phyloP scores from a whole-genome alignment of 2,888 invertebrate species.

The Heliothis peltigera region DNA sequence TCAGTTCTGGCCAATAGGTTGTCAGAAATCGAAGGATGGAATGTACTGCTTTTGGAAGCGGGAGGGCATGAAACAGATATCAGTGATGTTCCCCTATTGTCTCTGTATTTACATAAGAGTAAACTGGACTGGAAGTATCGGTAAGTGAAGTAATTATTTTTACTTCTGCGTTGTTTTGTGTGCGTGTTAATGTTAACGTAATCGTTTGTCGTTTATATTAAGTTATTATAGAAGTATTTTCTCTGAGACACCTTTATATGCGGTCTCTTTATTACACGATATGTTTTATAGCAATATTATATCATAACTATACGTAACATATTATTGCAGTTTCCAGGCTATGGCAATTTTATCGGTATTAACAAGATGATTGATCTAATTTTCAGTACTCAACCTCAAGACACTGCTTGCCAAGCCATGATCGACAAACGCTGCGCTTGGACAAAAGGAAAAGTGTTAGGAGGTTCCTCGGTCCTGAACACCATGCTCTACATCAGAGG shows the following conservation, averaged over 20 bases:
- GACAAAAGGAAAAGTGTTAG: slow-evolving; percentile 97
- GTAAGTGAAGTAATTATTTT: slow-evolving; percentile 74
- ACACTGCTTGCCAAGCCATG: slow-evolving; percentile 96
- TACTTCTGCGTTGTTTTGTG: not conserved
- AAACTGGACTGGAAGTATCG: slow-evolving; percentile 97
- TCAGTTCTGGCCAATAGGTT: slow-evolving; percentile 95
- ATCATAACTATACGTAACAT: not conserved
- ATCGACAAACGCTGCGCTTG: slow-evolving; percentile 95
- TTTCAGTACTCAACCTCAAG: slow-evolving; percentile 94
- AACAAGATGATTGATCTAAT: not conserved
- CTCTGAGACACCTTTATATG: not conserved
- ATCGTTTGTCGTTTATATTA: not conserved
- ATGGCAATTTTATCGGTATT: not conserved
- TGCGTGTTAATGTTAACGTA: slow-evolving; percentile 5
- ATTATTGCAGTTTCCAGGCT: not conserved
- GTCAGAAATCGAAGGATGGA: slow-evolving; percentile 94
- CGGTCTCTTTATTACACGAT: too few relatives aligned
- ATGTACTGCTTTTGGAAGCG: slow-evolving; percentile 94
- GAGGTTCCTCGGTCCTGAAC: slow-evolving; percentile 96
- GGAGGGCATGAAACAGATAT: slow-evolving; percentile 97
- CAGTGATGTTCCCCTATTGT: slow-evolving; percentile 96
- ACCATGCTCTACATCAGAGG: slow-evolving; percentile 98
- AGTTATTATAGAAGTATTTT: not conserved
- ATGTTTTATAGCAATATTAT: not conserved
- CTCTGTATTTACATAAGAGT: slow-evolving; percentile 96